Percentiles rank a stretch among this genome's conserved stretches.
phyloP scores from a whole-genome alignment of 2,888 invertebrate species.

The Orthosia gothica region DNA sequence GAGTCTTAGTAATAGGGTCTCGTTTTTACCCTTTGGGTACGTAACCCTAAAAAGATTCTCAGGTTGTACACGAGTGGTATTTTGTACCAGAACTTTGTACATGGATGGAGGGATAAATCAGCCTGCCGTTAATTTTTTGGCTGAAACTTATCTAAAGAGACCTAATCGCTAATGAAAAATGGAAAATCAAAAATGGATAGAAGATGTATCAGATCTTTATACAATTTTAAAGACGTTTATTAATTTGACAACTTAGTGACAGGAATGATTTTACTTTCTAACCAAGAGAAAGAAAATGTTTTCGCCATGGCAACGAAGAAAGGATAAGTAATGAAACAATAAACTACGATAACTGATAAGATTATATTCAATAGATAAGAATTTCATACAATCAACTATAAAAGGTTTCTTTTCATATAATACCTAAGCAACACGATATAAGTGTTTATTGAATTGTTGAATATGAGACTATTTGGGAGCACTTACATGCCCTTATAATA shows the following conservation, averaged over 20 bases:
- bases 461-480: slow-evolving; percentile 21
- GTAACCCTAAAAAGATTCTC: no score
- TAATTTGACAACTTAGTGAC: background rate
- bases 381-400: slow-evolving; percentile 8
- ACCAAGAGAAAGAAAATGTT: background rate
- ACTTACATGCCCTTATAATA: slow-evolving; percentile 19
- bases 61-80: background rate
- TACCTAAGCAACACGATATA: background rate
- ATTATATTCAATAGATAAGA: slow-evolving; percentile 15
- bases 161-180: background rate
- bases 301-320: slow-evolving; percentile 31
- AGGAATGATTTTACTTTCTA: no score
- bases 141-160: background rate
- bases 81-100: background rate
- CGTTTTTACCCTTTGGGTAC: no score
- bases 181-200: no score
- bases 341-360: slow-evolving; percentile 24
- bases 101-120: background rate
- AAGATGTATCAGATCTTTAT: background rate
- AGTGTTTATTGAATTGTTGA: slow-evolving; percentile 8
- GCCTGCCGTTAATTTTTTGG: no score
- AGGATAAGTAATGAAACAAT: background rate
- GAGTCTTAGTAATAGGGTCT: no score
- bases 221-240: no score
- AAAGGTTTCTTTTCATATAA: background rate